These are phyloP conservation scores for Tachina lurida DNA, from an alignment of 2,888 invertebrate genomes.

Conservation along the genomic window DNA sequence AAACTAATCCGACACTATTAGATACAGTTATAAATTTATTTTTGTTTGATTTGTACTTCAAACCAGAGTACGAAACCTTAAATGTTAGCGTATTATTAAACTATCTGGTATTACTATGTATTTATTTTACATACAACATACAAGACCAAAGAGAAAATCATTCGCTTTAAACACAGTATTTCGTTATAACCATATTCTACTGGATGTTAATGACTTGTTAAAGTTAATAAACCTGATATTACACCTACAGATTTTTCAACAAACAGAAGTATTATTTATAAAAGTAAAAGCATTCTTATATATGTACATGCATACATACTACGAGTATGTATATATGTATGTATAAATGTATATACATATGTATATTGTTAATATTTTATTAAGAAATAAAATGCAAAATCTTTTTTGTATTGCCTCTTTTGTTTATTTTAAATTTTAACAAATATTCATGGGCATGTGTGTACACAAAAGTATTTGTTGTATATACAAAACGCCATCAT, in stretches of 20 bases:
- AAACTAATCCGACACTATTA: no score
- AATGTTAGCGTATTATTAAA: no score
- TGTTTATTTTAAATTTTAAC: conserved; percentile 42
- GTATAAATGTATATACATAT: no score
- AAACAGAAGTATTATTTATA: neutral
- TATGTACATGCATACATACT: conserved; percentile 4
- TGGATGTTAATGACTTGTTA: conserved; percentile 33
- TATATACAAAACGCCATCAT: neutral
- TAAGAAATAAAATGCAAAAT: conserved; percentile 33
- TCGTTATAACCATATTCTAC: neutral
- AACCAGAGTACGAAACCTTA: no score
- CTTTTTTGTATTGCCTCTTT: conserved; percentile 46
- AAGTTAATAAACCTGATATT: conserved; percentile 61
- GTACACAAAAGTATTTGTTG: neutral
- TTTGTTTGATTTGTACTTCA: no score
- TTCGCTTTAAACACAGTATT: no score
- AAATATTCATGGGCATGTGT: conserved; percentile 15
- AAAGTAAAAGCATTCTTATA: conserved; percentile 13
- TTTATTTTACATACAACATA: no score
- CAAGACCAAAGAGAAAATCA: no score
- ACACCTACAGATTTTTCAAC: conserved; percentile 31
- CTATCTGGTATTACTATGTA: no score
- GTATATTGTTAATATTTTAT: conserved; percentile 37
- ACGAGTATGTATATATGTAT: no score
- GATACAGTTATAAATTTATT: no score